Conservation (phyloP, 2,113 vertebrate species). For the Castor canadensis region DNA sequence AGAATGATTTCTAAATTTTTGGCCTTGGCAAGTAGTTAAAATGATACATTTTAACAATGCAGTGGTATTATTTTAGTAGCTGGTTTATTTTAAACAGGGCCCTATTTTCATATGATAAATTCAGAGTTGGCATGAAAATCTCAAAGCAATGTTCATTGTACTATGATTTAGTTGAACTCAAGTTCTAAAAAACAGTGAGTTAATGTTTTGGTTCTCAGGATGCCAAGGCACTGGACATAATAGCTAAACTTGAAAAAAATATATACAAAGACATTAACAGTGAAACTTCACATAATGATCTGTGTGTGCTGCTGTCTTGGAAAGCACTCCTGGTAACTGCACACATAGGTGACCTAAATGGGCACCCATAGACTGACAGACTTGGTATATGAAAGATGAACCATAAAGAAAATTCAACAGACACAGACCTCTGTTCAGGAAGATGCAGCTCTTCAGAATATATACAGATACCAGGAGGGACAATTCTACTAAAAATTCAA, state of each 20-base stretch:
- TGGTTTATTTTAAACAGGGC: background rate
- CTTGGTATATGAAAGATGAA: background rate
- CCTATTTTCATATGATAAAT: background rate
- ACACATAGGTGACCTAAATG: background rate
- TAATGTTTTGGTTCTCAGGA: background rate
- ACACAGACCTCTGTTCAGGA: background rate
- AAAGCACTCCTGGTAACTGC: background rate
- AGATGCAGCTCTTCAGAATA: background rate
- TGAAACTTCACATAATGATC: background rate
- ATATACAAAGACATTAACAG: background rate
- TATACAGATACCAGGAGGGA: background rate
- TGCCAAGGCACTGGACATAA: background rate
- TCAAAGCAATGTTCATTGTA: background rate
- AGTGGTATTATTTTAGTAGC: background rate
- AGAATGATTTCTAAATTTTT: background rate
- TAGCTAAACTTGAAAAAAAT: background rate
- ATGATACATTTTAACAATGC: background rate
- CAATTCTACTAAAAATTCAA: background rate
- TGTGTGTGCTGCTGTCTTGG: background rate
- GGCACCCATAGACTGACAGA: background rate
- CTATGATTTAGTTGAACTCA: background rate
- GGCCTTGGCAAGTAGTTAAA: background rate
- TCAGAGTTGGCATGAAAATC: background rate
- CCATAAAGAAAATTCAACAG: background rate
- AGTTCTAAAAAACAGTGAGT: background rate